Base-by-base conservation (phyloP, 2,888 invertebrate genomes). In the Cabera pusaria region DNA sequence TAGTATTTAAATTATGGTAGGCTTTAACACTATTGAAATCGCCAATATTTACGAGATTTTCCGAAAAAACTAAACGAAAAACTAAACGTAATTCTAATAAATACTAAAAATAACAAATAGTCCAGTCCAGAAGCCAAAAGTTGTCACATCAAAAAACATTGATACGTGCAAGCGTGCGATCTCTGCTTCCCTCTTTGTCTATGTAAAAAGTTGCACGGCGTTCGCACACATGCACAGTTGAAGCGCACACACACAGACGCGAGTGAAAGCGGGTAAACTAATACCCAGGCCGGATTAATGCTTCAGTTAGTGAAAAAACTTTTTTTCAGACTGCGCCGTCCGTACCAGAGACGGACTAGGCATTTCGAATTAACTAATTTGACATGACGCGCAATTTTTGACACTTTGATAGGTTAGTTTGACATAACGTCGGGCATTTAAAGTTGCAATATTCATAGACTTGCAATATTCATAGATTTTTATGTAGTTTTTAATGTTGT, bases 261-360 rank as follows among this genome's bases (percentile, higher is more conserved):
- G 56, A 69, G 76, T 75, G 75, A 81, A 78, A 80, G 85, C 83
- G 81, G 74, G 88, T 87, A 87, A 88, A 89, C 88, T 89, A 88
- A 89, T 89, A 88, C 88, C n/a, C 84, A 67, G 80, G 78, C 83
- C 76, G 86, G 88, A 88, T 88, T 88, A 88, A 88, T 88, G 87
- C 88, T 87, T 87, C 88, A 89, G 88, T 89, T 88, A 87, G 88
- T 88, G 87, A 89, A 89, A 87, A 88, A 89, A 85, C 76, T 84
- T 88, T 88, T 81, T 88, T 88, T 87, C 87, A 88, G 87, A 75
- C 83, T 81, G 74, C 84, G 79, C 85, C 85, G 87, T 76, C 84
- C 86, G 76, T 57, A 58, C 46, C 88, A 84, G 87, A 82, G 77
- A 29, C 69, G 86, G 53, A 79, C 64, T 83, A 53, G 56, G 56